A percentile compares a stretch with the other conserved stretches of the same genome.
Conservation (phyloP, 2,113 vertebrate species). For the Notechis scutatus region DNA sequence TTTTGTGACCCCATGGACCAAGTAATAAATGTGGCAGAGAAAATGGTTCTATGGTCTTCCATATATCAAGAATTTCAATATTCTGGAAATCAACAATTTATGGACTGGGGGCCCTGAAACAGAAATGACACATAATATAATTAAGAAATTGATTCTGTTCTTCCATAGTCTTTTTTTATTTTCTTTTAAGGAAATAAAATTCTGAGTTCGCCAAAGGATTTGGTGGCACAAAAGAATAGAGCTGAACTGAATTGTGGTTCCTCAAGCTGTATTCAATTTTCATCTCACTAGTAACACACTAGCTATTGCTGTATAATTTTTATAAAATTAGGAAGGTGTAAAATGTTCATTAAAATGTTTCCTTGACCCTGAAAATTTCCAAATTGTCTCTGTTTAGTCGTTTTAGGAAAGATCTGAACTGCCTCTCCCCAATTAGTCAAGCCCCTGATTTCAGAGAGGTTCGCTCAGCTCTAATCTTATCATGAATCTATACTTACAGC, state of each 20-base stretch:
- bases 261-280: background rate
- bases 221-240: background rate
- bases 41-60: background rate
- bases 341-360: background rate
- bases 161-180: background rate
- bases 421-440: background rate
- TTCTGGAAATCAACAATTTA: background rate
- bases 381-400: background rate
- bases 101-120: background rate
- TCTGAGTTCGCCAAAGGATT: background rate
- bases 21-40: background rate
- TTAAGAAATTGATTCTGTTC: background rate
- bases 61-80: background rate
- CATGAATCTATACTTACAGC: constrained; percentile 51
- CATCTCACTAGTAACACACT: background rate
- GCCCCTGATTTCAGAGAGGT: background rate
- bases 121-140: background rate
- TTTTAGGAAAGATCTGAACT: background rate
- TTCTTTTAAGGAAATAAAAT: background rate
- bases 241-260: background rate
- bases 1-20: background rate
- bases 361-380: background rate
- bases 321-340: background rate
- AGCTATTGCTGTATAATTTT: background rate
- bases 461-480: background rate